Conservation (phyloP, 2,888 invertebrate species). For the Tubulanus polymorphus region DNA sequence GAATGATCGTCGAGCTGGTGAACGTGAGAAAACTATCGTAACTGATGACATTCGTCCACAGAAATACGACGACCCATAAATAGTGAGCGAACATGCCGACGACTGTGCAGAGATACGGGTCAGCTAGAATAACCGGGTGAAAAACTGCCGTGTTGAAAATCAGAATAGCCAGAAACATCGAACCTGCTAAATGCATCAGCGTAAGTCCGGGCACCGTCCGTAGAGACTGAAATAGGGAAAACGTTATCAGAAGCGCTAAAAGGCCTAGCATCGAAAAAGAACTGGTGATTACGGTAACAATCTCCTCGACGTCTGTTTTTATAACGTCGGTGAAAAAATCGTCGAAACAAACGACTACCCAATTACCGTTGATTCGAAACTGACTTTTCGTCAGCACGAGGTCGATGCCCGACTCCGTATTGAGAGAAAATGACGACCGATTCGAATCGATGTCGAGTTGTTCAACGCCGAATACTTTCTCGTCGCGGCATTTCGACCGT, state of each 20-base stretch:
- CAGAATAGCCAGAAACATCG: neutral
- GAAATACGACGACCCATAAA: neutral
- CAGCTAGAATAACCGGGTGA: neutral
- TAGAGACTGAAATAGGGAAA: neutral
- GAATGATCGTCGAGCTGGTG: neutral
- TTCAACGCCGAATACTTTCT: too few species aligned
- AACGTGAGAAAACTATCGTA: neutral
- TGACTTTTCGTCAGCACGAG: too few species aligned
- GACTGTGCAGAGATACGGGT: neutral
- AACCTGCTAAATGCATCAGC: neutral
- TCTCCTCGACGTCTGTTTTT: too few species aligned
- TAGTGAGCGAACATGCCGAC: neutral
- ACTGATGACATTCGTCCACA: neutral
- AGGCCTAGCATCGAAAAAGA: neutral
- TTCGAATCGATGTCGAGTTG: too few species aligned
- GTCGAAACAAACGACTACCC: too few species aligned
- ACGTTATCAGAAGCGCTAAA: neutral
- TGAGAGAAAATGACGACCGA: too few species aligned
- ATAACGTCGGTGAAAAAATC: too few species aligned
- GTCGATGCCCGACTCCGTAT: too few species aligned
- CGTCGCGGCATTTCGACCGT: too few species aligned
- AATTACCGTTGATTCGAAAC: too few species aligned
- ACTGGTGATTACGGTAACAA: too few species aligned
- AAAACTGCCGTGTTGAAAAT: neutral
- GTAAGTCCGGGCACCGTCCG: neutral